Percentiles rank a stretch among this genome's conserved stretches.
Conservation (phyloP, 2,888 invertebrate genomes). For the Diploptera punctata region DNA sequence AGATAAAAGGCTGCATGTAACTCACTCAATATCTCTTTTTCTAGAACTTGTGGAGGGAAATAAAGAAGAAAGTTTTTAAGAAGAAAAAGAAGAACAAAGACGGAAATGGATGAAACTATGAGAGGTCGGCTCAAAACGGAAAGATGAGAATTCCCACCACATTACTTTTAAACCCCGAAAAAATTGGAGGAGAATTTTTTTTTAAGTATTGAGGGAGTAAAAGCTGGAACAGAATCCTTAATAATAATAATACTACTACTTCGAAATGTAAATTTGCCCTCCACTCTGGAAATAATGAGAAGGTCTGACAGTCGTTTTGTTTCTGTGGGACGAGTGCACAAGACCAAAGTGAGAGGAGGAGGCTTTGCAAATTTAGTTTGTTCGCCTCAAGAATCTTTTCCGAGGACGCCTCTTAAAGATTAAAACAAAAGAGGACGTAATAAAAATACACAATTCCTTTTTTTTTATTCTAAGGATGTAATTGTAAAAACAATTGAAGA, state of each 20-base stretch:
- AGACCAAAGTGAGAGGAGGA: not conserved
- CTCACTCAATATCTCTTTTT: not conserved
- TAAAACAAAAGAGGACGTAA: conserved; percentile 6
- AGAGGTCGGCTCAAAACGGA: conserved; percentile 12
- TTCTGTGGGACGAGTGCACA: too few species aligned
- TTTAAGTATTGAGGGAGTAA: too few species aligned
- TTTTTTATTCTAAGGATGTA: too few species aligned
- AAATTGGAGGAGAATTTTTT: conserved; percentile 5
- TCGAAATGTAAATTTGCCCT: conserved; percentile 28
- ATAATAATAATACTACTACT: too few species aligned
- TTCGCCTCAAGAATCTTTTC: not conserved
- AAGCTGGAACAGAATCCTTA: not conserved
- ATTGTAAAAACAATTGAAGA: too few species aligned
- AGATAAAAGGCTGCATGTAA: not conserved
- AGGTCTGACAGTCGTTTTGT: conserved; percentile 1
- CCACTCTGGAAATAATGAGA: conserved; percentile 24
- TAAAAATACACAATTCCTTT: too few species aligned
- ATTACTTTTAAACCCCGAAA: not conserved
- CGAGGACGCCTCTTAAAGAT: not conserved
- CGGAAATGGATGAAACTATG: conserved; percentile 10
- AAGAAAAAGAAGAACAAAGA: conserved; percentile 18
- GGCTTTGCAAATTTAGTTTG: conserved; percentile 4
- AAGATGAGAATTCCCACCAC: not conserved
- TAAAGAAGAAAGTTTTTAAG: conserved; percentile 13
- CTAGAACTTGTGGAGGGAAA: conserved; percentile 4